phyloP scores from a whole-genome alignment of 2,113 vertebrate species.

The Notiomystis cincta region DNA sequence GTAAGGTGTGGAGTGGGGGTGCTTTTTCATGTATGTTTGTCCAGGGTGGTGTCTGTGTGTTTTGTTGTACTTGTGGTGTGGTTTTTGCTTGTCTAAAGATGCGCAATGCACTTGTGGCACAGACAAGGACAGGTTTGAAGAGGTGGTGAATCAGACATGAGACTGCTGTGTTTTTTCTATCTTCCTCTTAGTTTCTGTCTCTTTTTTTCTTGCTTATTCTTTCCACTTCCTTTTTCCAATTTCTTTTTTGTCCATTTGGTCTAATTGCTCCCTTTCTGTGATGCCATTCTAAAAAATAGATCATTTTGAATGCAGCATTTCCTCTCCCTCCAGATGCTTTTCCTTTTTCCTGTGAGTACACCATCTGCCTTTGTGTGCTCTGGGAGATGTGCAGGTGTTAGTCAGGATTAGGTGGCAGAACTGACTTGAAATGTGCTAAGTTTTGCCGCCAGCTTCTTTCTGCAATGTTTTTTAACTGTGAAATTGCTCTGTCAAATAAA shows the following conservation, averaged over 20 bases:
- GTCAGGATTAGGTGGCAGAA: not conserved
- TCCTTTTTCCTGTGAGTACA: not conserved
- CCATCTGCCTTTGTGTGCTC: not conserved
- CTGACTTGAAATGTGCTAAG: not conserved
- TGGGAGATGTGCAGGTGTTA: slow-evolving; percentile 2
- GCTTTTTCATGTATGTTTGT: not conserved
- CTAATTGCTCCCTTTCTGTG: not conserved
- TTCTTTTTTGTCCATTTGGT: not conserved
- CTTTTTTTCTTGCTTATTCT: not conserved
- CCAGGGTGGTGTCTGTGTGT: not conserved
- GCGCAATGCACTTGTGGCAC: not conserved
- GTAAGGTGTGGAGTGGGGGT: not conserved
- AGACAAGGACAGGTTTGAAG: not conserved
- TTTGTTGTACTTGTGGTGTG: not conserved
- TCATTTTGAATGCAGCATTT: not conserved
- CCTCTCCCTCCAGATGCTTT: not conserved
- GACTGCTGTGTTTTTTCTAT: not conserved
- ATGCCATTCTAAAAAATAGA: not conserved
- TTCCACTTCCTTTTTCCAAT: not conserved
- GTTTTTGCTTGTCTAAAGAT: not conserved
- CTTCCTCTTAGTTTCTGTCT: not conserved
- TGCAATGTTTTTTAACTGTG: not conserved
- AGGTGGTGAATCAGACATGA: not conserved
- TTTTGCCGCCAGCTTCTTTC: not conserved
- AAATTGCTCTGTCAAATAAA: not conserved